Evolutionary conservation across 2,888 invertebrate species (phyloP), one percentile per base, ranked within the genome.

Genomic region (Callyntrura sp.): DNA sequence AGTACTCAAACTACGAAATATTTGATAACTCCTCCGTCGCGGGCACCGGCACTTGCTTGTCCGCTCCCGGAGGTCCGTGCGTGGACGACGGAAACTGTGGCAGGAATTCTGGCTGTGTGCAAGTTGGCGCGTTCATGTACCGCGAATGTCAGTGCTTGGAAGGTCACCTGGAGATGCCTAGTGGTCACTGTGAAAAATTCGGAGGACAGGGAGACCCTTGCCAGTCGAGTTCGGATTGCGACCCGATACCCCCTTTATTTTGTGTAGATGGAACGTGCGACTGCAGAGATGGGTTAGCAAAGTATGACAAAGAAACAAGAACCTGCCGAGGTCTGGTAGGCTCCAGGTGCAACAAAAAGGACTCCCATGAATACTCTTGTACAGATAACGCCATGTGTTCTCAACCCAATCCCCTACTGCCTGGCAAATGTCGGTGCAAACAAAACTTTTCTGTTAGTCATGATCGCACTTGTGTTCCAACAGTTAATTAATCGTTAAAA

Each of bases 21-120:
- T 92, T 91, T 35, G 90, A 90, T 57, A 85, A 70, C 14, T 57
- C 85, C 14, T 85, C 85, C 14, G 48, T 76, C 1, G 60, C 28
- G 6, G 90, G 87, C 1, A 82, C 57, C 28, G 84, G 81, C 0
- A 35, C 28, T 6, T 93, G 93, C 48, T 28, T 90, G 9, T 86
- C 86, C n/a, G 45, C 82, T 6, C 91, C 91, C 0, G 84, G 87
- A 65, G 92, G 92, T 17, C 92, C 93, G 51, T 93, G 93, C 55
- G 65, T 78, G 0, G 76, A 68, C 11, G 82, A 89, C n/a, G 48
- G 25, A 1, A 86, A 79, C 17, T 93, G 93, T 78, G 91, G 84
- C 0, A 57, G 65, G 23, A 83, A 90, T 60, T 86, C 93, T 2
- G 45, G 70, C 8, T 93, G 93, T 81, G 73, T 28, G 0, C 48